Evolutionary conservation across 2,888 invertebrate genomes (phyloP).

Genomic region (Teleiodes luculella): DNA sequence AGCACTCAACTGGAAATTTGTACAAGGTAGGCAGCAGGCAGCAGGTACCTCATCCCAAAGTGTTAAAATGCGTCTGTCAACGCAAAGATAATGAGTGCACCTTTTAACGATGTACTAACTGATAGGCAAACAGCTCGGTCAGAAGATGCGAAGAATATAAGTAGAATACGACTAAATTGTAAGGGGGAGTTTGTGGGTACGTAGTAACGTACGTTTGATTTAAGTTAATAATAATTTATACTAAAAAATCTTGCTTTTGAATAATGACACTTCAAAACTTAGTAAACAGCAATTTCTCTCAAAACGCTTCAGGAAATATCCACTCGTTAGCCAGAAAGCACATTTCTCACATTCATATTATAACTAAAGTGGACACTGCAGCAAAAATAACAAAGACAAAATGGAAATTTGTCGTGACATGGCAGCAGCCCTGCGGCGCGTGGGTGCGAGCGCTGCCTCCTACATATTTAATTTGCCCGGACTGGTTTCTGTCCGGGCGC

Average conservation of each 20-base stretch:
- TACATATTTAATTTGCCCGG: slow-evolving; percentile 78
- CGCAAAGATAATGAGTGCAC: neutral
- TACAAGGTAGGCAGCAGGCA: too few relatives aligned
- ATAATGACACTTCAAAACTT: too few relatives aligned
- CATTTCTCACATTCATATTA: neutral
- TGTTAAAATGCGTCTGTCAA: slow-evolving; percentile 1
- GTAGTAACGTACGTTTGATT: too few relatives aligned
- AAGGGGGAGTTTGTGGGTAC: too few relatives aligned
- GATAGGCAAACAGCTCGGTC: neutral
- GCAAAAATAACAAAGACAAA: slow-evolving; percentile 6
- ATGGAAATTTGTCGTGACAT: neutral
- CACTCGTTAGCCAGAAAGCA: neutral
- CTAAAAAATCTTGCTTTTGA: too few relatives aligned
- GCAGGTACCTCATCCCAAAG: neutral
- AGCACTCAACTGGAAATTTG: too few relatives aligned
- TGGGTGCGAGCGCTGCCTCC: slow-evolving; percentile 68
- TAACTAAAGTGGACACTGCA: neutral
- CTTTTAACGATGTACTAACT: neutral
- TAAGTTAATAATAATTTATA: too few relatives aligned
- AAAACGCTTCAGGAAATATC: neutral
- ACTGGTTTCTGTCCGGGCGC: slow-evolving; percentile 73
- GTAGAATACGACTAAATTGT: too few relatives aligned
- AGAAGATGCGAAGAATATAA: too few relatives aligned
- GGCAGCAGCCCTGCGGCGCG: slow-evolving; percentile 48
- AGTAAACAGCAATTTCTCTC: neutral